Evolutionary conservation across 2,113 vertebrate genomes (phyloP).

Genomic region (Bos taurus): ARS-UCD2.0 NC_037329.1:64735501-64736000

Average conservation of each 20-base stretch:
- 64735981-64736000: not conserved
- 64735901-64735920: constrained; percentile 84
- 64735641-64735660: constrained; percentile 77
- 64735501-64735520: constrained; percentile 54
- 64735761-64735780: constrained; percentile 85
- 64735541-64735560: constrained; percentile 75
- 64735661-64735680: constrained; percentile 76
- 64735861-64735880: constrained; percentile 86
- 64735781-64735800: constrained; percentile 87
- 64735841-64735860: constrained; percentile 84
- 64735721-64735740: constrained; percentile 84
- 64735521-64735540: constrained; percentile 77
- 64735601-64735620: constrained; percentile 79
- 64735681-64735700: constrained; percentile 79
- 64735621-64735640: constrained; percentile 77
- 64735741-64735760: constrained; percentile 87
- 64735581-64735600: constrained; percentile 83
- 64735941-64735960: not conserved
- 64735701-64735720: constrained; percentile 85
- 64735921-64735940: constrained; percentile 69
- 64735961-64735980: not conserved
- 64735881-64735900: constrained; percentile 84
- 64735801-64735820: constrained; percentile 85
- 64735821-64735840: constrained; percentile 77
- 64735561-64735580: constrained; percentile 80